Percentiles rank a stretch among this genome's conserved stretches.
phyloP scores from a whole-genome alignment of 2,888 invertebrate genomes.

The Anagyrus pseudococci region DNA sequence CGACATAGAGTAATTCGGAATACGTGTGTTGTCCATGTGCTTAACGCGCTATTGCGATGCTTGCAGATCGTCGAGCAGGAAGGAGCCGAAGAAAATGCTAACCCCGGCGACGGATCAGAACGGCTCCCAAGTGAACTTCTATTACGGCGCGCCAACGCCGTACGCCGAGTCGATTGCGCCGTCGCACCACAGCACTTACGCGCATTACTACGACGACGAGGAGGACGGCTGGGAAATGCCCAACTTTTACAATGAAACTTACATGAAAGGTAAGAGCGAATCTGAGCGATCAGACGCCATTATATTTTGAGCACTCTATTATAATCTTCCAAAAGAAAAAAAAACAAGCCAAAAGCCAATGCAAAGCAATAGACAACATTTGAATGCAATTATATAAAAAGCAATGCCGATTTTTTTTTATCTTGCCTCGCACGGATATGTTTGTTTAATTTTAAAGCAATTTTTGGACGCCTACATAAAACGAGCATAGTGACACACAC shows the following conservation, averaged over 20 bases:
- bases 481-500: slow-evolving; percentile 16
- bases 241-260: slow-evolving; percentile 94
- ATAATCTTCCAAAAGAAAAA: slow-evolving; percentile 1
- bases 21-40: too few relatives aligned
- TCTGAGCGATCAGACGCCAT: slow-evolving; percentile 41
- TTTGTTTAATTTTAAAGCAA: neutral
- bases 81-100: slow-evolving; percentile 90
- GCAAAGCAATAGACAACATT: too few relatives aligned
- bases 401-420: too few relatives aligned
- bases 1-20: neutral
- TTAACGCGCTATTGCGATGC: too few relatives aligned
- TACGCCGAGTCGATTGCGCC: slow-evolving; percentile 95
- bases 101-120: slow-evolving; percentile 90
- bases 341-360: neutral
- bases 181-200: slow-evolving; percentile 93
- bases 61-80: slow-evolving; percentile 80
- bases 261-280: slow-evolving; percentile 81
- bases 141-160: slow-evolving; percentile 92
- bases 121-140: slow-evolving; percentile 94
- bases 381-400: too few relatives aligned
- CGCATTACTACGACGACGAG: slow-evolving; percentile 94
- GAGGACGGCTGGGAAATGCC: slow-evolving; percentile 98
- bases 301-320: slow-evolving; percentile 39
- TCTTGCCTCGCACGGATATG: slow-evolving; percentile 35
- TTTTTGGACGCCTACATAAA: slow-evolving; percentile 3